Conservation (phyloP, 2,888 invertebrate species). For the Drosophila subsilvestris region DNA sequence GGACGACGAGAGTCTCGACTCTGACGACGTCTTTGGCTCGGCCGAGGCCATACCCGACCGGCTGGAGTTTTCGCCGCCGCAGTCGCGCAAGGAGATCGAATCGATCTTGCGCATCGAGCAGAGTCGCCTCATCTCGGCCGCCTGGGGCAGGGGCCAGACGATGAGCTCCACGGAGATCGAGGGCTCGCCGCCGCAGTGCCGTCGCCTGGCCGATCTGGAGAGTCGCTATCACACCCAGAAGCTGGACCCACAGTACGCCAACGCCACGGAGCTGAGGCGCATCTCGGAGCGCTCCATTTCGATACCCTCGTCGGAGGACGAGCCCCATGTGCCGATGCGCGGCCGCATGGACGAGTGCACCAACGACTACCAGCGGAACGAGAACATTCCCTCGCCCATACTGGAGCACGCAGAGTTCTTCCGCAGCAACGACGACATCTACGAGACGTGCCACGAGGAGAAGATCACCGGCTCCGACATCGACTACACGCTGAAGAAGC, state of each 20-base stretch:
- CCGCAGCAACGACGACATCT: conserved; percentile 86
- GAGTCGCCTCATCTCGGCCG: conserved; percentile 88
- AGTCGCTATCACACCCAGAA: conserved; percentile 88
- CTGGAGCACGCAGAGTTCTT: conserved; percentile 87
- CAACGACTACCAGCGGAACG: conserved; percentile 86
- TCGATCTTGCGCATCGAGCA: conserved; percentile 90
- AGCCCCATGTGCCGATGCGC: conserved; percentile 87
- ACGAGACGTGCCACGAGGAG: conserved; percentile 81
- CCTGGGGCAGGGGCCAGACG: conserved; percentile 88
- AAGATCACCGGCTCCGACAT: conserved; percentile 86
- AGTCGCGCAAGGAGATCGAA: conserved; percentile 90
- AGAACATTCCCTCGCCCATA: conserved; percentile 88
- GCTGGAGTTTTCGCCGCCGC: conserved; percentile 90
- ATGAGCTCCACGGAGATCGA: conserved; percentile 92
- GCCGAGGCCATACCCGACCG: conserved; percentile 90
- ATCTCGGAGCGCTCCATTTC: conserved; percentile 91
- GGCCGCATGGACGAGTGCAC: conserved; percentile 85
- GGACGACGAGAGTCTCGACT: conserved; percentile 90
- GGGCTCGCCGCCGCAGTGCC: conserved; percentile 90
- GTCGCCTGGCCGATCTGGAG: conserved; percentile 87
- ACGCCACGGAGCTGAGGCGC: conserved; percentile 88
- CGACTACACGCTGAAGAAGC: conserved; percentile 84
- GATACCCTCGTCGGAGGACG: conserved; percentile 91
- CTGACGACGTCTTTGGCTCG: conserved; percentile 91
- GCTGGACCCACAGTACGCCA: conserved; percentile 87